Evolutionary conservation across 2,888 invertebrate species (phyloP).

Genomic region (Buathra laborator): DNA sequence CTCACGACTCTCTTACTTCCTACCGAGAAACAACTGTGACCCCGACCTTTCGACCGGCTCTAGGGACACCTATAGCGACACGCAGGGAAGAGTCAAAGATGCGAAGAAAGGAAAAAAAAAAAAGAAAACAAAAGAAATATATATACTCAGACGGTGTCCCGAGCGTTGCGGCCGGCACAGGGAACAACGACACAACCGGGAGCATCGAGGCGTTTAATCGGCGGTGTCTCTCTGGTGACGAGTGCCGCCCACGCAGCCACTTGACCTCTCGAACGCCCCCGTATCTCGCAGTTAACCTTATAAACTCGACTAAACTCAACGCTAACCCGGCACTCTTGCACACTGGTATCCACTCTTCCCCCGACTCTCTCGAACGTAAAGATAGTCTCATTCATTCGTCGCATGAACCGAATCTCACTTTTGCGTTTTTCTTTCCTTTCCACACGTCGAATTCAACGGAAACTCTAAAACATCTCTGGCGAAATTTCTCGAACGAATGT

Average conservation of each 20-base stretch:
- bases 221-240: conserved; percentile 79
- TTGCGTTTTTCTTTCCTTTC: conserved; percentile 6
- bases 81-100: neutral
- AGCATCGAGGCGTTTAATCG: conserved; percentile 77
- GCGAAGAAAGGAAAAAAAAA: neutral
- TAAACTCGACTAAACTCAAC: conserved; percentile 83
- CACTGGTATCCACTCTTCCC: conserved; percentile 56
- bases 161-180: conserved; percentile 12
- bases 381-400: conserved; percentile 49
- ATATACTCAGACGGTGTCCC: conserved; percentile 27
- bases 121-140: conserved; percentile 32
- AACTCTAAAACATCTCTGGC: neutral
- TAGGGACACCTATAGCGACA: conserved; percentile 2
- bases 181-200: conserved; percentile 42
- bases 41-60: neutral
- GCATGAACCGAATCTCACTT: conserved; percentile 30
- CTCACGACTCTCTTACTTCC: conserved; percentile 16
- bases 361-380: conserved; percentile 38
- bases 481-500: neutral
- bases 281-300: conserved; percentile 84
- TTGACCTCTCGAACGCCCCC: conserved; percentile 84
- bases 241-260: conserved; percentile 83
- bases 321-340: conserved; percentile 77
- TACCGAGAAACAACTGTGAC: neutral
- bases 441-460: neutral